A percentile compares a stretch with the other conserved stretches of the same genome.
These are phyloP conservation scores for Syritta pipiens DNA, from an alignment of 2,888 invertebrate species.

Conservation along the genomic window DNA sequence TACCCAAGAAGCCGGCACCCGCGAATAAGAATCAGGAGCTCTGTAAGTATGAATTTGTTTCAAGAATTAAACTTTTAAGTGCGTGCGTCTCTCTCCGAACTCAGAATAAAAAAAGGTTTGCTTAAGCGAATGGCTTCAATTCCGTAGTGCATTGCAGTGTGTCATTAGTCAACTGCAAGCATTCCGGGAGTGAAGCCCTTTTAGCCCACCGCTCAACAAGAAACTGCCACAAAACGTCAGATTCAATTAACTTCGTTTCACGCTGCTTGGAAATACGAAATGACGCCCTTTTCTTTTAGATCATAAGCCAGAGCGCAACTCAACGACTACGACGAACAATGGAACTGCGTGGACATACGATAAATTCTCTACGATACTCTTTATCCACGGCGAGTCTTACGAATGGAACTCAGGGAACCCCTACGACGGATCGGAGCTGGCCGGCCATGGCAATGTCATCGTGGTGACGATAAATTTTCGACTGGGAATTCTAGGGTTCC, in stretches of 20 bases:
- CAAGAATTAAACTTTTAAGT: too few relatives aligned
- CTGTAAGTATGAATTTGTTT: too few relatives aligned
- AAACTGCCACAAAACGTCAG: background rate
- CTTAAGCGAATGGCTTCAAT: slow-evolving; percentile 85
- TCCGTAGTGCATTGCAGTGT: slow-evolving; percentile 99
- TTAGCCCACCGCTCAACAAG: slow-evolving; percentile 69
- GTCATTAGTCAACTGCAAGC: slow-evolving; percentile 89
- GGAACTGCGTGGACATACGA: background rate
- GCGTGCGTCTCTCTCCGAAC: too few relatives aligned
- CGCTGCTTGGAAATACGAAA: too few relatives aligned
- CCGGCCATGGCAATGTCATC: slow-evolving; percentile 93
- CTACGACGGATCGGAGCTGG: slow-evolving; percentile 97
- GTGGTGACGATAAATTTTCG: slow-evolving; percentile 96
- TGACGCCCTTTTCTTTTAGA: slow-evolving; percentile 9
- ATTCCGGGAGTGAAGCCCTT: slow-evolving; percentile 94
- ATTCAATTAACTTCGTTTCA: too few relatives aligned
- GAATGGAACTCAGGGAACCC: slow-evolving; percentile 98
- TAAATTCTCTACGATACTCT: slow-evolving; percentile 88
- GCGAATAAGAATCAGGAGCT: slow-evolving; percentile 8
- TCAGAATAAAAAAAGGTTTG: too few relatives aligned
- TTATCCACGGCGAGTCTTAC: slow-evolving; percentile 96
- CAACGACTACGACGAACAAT: background rate
- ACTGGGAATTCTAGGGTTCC: slow-evolving; percentile 92
- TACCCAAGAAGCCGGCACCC: slow-evolving; percentile 83
- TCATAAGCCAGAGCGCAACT: background rate